A percentile compares a stretch with the other conserved stretches of the same genome.
Evolutionary conservation across 2,113 vertebrate genomes (phyloP).

Genomic region (Cebus imitator): DNA sequence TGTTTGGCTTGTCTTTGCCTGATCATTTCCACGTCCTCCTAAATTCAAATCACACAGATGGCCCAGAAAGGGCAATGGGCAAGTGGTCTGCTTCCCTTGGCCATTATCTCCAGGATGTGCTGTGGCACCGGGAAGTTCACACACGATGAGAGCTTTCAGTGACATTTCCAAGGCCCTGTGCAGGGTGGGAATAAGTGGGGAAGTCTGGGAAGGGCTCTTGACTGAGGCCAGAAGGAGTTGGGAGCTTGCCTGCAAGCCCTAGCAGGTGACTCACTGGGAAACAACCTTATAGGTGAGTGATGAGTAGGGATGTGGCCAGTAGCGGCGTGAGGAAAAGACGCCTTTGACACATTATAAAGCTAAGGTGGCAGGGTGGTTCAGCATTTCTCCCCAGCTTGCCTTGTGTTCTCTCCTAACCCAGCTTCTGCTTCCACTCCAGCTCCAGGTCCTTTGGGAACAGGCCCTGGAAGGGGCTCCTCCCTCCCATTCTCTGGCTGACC

Average conservation of each 20-base stretch:
- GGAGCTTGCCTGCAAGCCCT: constrained; percentile 28
- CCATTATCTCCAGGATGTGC: background rate
- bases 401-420: background rate
- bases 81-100: background rate
- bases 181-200: background rate
- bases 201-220: background rate
- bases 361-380: background rate
- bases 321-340: background rate
- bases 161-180: background rate
- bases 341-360: background rate
- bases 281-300: constrained; percentile 8
- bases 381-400: background rate
- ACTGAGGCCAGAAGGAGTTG: background rate
- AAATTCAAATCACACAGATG: background rate
- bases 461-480: background rate
- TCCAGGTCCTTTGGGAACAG: background rate
- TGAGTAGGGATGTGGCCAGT: background rate
- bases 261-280: constrained; percentile 60
- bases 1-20: background rate
- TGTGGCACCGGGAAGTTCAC: background rate
- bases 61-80: background rate
- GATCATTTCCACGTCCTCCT: background rate
- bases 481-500: background rate
- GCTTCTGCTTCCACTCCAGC: background rate
- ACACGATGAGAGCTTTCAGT: background rate